Evolutionary conservation across 2,113 vertebrate species (phyloP).

Genomic region (Notechis scutatus): DNA sequence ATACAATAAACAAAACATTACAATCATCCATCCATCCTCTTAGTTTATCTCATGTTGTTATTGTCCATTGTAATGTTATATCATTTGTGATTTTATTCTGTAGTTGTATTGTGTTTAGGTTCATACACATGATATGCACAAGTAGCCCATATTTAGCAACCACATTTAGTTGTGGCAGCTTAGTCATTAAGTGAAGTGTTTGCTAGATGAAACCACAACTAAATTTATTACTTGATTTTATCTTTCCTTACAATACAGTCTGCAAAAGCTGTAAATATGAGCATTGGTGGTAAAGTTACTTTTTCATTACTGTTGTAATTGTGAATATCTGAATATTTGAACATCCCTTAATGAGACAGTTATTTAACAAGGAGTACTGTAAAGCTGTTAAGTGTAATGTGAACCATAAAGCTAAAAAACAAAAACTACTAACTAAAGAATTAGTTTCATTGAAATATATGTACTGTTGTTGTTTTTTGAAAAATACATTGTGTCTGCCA

Average conservation of each 20-base stretch:
- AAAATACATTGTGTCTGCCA: not conserved
- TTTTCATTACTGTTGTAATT: not conserved
- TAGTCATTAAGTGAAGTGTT: too few species aligned
- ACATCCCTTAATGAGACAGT: not conserved
- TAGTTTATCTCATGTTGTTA: too few species aligned
- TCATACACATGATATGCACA: too few species aligned
- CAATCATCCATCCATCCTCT: too few species aligned
- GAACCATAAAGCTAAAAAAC: not conserved
- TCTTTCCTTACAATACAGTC: too few species aligned
- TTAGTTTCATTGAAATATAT: not conserved
- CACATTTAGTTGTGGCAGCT: too few species aligned
- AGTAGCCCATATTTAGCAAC: too few species aligned
- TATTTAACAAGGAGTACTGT: not conserved
- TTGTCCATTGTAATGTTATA: too few species aligned
- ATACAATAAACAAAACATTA: too few species aligned
- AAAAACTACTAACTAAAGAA: not conserved
- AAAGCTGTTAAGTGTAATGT: not conserved
- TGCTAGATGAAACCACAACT: too few species aligned
- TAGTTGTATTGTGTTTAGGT: not conserved
- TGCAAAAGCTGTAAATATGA: not conserved
- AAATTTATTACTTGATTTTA: too few species aligned
- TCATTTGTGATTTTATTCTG: not conserved
- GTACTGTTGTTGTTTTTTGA: not conserved
- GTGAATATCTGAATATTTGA: not conserved
- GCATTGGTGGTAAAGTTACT: not conserved